Conservation (phyloP, 2,888 invertebrate genomes). For the Scaptomyza flava region DNA sequence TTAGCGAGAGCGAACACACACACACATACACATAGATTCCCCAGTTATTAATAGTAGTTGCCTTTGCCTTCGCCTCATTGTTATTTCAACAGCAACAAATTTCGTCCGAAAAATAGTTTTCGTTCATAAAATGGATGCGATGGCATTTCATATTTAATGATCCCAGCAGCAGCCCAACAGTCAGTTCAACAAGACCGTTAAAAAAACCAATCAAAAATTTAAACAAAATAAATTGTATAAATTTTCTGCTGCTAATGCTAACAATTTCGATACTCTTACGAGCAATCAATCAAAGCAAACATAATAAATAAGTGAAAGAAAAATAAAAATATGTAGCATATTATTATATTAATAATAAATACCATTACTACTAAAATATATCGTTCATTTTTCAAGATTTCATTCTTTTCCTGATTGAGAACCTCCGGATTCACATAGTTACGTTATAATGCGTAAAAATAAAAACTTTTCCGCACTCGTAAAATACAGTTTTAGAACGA, state of each 20-base stretch:
- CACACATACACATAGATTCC: slow-evolving; percentile 22
- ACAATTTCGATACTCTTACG: not conserved
- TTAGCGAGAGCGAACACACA: slow-evolving; percentile 3
- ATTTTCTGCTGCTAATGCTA: not conserved
- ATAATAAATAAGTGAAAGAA: no score
- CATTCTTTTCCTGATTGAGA: no score
- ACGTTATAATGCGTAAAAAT: no score
- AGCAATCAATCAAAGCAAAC: not conserved
- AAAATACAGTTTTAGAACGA: no score
- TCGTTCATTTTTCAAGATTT: no score
- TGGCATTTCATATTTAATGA: slow-evolving; percentile 71
- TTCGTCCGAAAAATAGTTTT: slow-evolving; percentile 60
- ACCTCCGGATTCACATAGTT: no score
- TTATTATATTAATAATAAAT: no score
- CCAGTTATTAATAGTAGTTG: slow-evolving; percentile 72
- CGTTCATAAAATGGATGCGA: slow-evolving; percentile 59
- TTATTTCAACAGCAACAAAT: slow-evolving; percentile 66
- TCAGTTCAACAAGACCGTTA: slow-evolving; percentile 24
- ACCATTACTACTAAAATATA: no score
- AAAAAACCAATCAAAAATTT: slow-evolving; percentile 4
- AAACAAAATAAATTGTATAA: slow-evolving; percentile 10
- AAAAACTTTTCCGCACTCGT: no score
- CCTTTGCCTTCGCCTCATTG: slow-evolving; percentile 36
- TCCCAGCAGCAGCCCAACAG: slow-evolving; percentile 42
- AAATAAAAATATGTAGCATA: no score